These are phyloP conservation scores for Sarcophaga carnaria DNA, from an alignment of 2,888 invertebrate genomes.

Conservation along the genomic window DNA sequence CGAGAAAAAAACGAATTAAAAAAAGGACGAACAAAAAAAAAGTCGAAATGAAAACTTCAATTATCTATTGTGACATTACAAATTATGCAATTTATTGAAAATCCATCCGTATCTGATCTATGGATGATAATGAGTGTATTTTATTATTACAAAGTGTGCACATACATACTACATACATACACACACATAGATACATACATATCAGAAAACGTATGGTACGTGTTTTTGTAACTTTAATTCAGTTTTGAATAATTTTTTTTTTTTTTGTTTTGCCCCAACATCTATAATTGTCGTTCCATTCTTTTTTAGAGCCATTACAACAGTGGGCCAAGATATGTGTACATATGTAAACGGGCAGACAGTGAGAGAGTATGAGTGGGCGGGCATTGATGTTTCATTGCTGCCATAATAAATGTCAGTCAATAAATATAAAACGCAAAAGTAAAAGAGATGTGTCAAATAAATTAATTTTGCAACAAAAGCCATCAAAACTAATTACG, in stretches of 20 bases:
- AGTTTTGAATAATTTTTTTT: constrained; percentile 21
- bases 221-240: constrained; percentile 39
- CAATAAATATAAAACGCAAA: constrained; percentile 68
- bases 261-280: not conserved
- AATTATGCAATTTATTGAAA: constrained; percentile 69
- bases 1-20: not conserved
- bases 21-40: constrained; percentile 6
- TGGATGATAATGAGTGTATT: constrained; percentile 60
- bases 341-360: not conserved
- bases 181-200: too few species aligned
- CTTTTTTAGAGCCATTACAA: not conserved
- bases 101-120: constrained; percentile 68
- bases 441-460: constrained; percentile 76
- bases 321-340: not conserved
- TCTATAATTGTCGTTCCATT: not conserved
- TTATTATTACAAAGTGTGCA: constrained; percentile 42
- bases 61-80: constrained; percentile 70
- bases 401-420: constrained; percentile 69
- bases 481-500: constrained; percentile 81
- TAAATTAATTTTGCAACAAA: constrained; percentile 81
- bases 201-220: too few species aligned
- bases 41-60: constrained; percentile 60
- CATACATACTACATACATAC: not conserved
- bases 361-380: not conserved
- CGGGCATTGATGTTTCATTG: constrained; percentile 54